Base-by-base conservation (phyloP, 2,797 vertebrate genomes). In the Percopsis omiscomaycus region DNA sequence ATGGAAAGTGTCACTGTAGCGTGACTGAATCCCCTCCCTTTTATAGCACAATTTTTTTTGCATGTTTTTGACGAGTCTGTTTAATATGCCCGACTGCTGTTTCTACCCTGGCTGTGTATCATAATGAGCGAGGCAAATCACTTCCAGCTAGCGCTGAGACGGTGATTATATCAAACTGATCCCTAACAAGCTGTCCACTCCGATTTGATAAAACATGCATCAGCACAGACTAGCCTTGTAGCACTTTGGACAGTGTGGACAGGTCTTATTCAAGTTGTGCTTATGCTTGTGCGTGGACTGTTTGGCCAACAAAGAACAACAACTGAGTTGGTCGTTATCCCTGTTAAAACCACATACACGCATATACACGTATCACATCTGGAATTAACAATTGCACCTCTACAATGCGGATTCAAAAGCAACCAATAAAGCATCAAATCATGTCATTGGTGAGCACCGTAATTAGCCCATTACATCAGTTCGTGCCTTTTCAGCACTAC, bases 141-240 rank as follows among this genome's bases (percentile, higher is more conserved):
- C 82, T 85, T 80, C 83, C 86, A 85, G 84, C 69, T 47, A 4
- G 77, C 69, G 79, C 71, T 0, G 70, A 76, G 80, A 82, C 59
- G 67, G 84, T 82, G 85, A 88, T 89, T 77, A 84, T 77, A 83
- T 89, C 87, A 90, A 89, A 87, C 86, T 86, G 86, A 87, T 80
- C 86, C 77, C 85, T 88, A 90, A 91, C 88, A 89, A 90, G 88
- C 86, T 91, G 89, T 90, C 90, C 68, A 74, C 82, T 89, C 85
- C 64, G 37, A 84, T 91, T 89, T 89, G 79, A 85, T 74, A 69
- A 84, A 85, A 86, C 88, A 89, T 83, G 80, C 79, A 77, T 90
- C 88, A 90, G 76, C 68, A 50, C 16, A 50, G 30, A 56, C 60
- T 15, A 28, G 54, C 66, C 51, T 78, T 80, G 71, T 80, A 75